A percentile compares a stretch with the other conserved stretches of the same genome.
Evolutionary conservation across 2,888 invertebrate species (phyloP).

Genomic region (Polyploca ridens): DNA sequence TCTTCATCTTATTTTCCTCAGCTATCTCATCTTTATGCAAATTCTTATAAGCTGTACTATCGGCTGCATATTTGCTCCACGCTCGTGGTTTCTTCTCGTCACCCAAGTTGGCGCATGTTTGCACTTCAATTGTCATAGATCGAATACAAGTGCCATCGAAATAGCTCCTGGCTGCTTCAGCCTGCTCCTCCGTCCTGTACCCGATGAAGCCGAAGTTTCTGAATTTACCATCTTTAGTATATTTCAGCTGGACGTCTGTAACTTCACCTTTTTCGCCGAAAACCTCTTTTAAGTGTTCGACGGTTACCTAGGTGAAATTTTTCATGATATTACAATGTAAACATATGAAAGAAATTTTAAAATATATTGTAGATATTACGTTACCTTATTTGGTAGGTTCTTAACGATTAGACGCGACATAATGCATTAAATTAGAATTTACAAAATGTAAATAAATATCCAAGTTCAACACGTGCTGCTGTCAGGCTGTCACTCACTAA

Average conservation of each 20-base stretch:
- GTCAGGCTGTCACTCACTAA: too few relatives aligned
- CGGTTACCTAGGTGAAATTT: conserved; percentile 87
- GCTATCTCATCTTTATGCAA: conserved; percentile 69
- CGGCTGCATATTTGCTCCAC: conserved; percentile 96
- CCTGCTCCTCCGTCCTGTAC: conserved; percentile 92
- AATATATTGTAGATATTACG: not conserved
- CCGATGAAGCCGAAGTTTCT: conserved; percentile 97
- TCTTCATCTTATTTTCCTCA: conserved; percentile 63
- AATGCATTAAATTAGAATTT: conserved; percentile 16
- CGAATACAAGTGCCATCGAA: conserved; percentile 94
- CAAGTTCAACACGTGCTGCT: not conserved
- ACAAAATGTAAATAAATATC: not conserved
- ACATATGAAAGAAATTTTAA: not conserved
- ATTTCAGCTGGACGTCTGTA: conserved; percentile 97
- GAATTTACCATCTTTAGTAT: conserved; percentile 95
- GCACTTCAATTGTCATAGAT: conserved; percentile 92
- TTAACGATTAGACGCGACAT: conserved; percentile 96
- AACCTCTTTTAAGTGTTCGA: conserved; percentile 89
- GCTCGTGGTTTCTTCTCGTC: conserved; percentile 91
- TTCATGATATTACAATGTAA: not conserved
- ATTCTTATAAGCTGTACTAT: conserved; percentile 88
- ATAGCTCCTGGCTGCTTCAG: conserved; percentile 89
- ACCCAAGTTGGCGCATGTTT: conserved; percentile 88
- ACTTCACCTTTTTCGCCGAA: conserved; percentile 93
- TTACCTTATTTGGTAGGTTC: conserved; percentile 94